A percentile compares a stretch with the other conserved stretches of the same genome.
These are phyloP conservation scores for Diachasma alloeum DNA, from an alignment of 1,140 invertebrate genomes.

Conservation along the genomic window DNA sequence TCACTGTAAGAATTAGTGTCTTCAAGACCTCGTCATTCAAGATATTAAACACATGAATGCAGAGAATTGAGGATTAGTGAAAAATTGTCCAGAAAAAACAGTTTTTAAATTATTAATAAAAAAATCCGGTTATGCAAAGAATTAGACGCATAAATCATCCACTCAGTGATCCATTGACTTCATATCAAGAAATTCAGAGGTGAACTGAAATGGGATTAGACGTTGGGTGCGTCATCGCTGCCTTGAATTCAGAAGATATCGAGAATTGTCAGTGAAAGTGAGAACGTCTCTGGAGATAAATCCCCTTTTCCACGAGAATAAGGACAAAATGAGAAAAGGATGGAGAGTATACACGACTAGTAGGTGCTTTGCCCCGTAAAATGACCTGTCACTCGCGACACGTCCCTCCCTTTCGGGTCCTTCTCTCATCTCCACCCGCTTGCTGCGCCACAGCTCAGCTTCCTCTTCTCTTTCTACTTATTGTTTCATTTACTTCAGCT, in stretches of 20 bases:
- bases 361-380: slow-evolving; percentile 34
- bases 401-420: neutral
- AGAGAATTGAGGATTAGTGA: too few species aligned
- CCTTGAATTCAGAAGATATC: slow-evolving; percentile 21
- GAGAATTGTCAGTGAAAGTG: slow-evolving; percentile 23
- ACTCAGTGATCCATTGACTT: too few species aligned
- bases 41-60: too few species aligned
- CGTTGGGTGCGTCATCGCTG: slow-evolving; percentile 14
- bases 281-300: neutral
- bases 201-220: slow-evolving; percentile 17
- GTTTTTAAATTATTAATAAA: too few species aligned
- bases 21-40: too few species aligned
- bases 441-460: neutral
- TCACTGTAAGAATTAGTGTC: too few species aligned
- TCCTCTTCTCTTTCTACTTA: neutral
- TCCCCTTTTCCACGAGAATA: neutral
- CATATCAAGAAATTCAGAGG: neutral
- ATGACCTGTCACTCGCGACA: slow-evolving; percentile 38
- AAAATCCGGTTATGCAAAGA: too few species aligned
- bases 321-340: neutral
- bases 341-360: neutral
- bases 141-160: too few species aligned
- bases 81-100: too few species aligned
- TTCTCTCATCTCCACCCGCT: neutral
- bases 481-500: slow-evolving; percentile 16